Conservation (phyloP, 2,797 vertebrate genomes). For the Bovichtus variegatus region DNA sequence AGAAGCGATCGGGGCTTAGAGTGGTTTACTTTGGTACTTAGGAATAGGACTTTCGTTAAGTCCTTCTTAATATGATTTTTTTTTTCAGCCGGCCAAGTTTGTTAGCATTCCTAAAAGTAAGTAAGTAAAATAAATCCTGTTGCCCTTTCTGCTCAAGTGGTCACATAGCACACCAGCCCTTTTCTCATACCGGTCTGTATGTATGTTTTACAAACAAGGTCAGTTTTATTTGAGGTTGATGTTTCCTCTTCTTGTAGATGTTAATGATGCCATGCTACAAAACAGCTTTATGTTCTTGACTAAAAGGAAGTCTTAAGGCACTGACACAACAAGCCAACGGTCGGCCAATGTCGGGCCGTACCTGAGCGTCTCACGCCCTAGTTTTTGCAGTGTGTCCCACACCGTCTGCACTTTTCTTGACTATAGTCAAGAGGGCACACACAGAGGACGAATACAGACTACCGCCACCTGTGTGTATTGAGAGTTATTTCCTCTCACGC, state of each 20-base stretch:
- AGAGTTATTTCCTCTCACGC: too few species aligned
- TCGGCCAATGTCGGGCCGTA: too few species aligned
- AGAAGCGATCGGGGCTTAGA: slow-evolving; percentile 37
- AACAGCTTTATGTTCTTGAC: background rate
- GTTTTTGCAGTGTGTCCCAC: too few species aligned
- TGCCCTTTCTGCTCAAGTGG: slow-evolving; percentile 30
- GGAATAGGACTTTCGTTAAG: slow-evolving; percentile 52
- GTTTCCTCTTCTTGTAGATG: slow-evolving; percentile 1
- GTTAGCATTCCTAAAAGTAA: slow-evolving; percentile 59
- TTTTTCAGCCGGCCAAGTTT: slow-evolving; percentile 43
- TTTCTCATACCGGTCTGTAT: slow-evolving; percentile 12
- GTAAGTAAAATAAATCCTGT: slow-evolving; percentile 43
- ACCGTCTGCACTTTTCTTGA: too few species aligned
- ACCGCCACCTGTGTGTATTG: too few species aligned
- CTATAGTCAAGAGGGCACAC: too few species aligned
- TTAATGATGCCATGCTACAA: background rate
- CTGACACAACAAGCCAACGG: too few species aligned
- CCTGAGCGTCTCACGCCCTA: too few species aligned
- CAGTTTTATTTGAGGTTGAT: slow-evolving; percentile 14
- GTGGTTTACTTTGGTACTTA: slow-evolving; percentile 57
- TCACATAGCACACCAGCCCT: background rate
- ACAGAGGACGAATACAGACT: too few species aligned
- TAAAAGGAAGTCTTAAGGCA: background rate
- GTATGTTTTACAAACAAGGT: slow-evolving; percentile 16
- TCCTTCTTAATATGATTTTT: slow-evolving; percentile 62